Evolutionary conservation across 2,113 vertebrate species (phyloP).

Genomic region (Pituophis catenifer): DNA sequence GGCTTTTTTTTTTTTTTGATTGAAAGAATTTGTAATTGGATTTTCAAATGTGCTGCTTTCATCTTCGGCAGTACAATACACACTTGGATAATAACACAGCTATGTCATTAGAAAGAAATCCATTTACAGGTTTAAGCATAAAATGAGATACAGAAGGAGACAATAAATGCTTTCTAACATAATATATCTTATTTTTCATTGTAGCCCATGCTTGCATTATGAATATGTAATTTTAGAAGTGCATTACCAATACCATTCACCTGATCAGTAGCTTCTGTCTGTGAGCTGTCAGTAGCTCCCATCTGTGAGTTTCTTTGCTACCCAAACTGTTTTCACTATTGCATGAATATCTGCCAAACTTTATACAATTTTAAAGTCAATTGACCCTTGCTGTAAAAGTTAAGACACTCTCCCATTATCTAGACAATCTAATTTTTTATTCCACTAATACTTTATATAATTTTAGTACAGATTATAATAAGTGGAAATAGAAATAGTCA

Average conservation of each 20-base stretch:
- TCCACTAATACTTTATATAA: slow-evolving; percentile 8
- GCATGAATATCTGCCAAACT: slow-evolving; percentile 51
- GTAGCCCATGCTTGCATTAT: slow-evolving; percentile 83
- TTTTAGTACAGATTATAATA: slow-evolving; percentile 48
- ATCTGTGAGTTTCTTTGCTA: slow-evolving; percentile 45
- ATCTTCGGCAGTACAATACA: slow-evolving; percentile 80
- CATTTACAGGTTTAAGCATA: slow-evolving; percentile 84
- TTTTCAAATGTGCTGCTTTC: slow-evolving; percentile 86
- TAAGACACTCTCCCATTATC: not conserved
- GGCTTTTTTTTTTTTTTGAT: slow-evolving; percentile 77
- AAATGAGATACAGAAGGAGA: slow-evolving; percentile 88
- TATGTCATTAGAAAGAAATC: slow-evolving; percentile 89
- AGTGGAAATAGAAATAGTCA: slow-evolving; percentile 17
- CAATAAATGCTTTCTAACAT: slow-evolving; percentile 86
- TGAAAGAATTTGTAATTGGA: slow-evolving; percentile 96
- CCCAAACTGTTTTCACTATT: slow-evolving; percentile 36
- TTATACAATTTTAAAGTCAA: slow-evolving; percentile 12
- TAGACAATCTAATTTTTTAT: not conserved
- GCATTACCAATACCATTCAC: slow-evolving; percentile 70
- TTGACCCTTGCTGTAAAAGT: not conserved
- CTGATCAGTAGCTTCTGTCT: slow-evolving; percentile 70
- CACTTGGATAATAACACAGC: slow-evolving; percentile 91
- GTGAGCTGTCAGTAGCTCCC: slow-evolving; percentile 54
- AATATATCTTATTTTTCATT: slow-evolving; percentile 73
- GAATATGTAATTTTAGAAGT: slow-evolving; percentile 90